Conservation (phyloP, 2,113 vertebrate genomes). For the Zosterops pallidus region DNA sequence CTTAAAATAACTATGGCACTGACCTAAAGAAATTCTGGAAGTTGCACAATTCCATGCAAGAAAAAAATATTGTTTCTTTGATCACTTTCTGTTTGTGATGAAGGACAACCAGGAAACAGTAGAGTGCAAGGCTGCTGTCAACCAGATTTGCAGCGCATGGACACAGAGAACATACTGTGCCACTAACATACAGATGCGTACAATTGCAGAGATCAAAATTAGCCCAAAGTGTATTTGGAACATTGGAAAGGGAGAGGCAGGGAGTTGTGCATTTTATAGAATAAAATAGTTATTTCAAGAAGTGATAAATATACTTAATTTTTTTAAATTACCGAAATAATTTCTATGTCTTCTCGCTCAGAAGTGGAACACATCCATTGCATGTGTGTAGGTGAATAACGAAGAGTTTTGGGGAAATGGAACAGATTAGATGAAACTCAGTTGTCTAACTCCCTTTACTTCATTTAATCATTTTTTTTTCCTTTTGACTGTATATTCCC, state of each 20-base stretch:
- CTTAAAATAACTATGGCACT: background rate
- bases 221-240: conserved; percentile 6
- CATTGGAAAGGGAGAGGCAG: background rate
- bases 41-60: background rate
- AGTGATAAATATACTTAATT: background rate
- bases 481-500: background rate
- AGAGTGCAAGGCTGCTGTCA: background rate
- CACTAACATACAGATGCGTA: background rate
- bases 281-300: conserved; percentile 12
- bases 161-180: conserved; percentile 11
- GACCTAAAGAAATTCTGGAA: background rate
- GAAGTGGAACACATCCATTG: background rate
- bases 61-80: background rate
- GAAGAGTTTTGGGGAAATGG: background rate
- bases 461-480: background rate
- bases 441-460: background rate
- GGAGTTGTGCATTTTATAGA: background rate
- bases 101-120: conserved; percentile 2
- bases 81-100: background rate
- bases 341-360: background rate
- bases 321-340: background rate
- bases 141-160: conserved; percentile 5
- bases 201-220: conserved; percentile 31
- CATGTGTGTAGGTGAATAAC: background rate
- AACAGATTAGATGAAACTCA: background rate